Conservation (phyloP, 35 echinoderm and acorn worm species). For the Eucidaris tribuloides region DNA sequence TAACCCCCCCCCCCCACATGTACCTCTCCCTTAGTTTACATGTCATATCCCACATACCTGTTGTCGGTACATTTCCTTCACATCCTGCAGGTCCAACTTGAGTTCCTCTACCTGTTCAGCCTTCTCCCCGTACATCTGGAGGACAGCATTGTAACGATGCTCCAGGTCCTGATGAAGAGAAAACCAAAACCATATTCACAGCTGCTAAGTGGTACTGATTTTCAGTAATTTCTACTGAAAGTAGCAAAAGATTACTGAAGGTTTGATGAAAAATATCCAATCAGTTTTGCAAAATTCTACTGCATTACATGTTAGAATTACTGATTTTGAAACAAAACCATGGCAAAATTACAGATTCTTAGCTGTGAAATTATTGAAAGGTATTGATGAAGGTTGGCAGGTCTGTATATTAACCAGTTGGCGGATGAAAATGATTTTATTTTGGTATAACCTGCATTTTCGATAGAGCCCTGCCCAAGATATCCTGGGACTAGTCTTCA, state of each 20-base stretch:
- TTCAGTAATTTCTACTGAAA: too few species aligned
- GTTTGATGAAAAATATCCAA: background rate
- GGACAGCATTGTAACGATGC: constrained; percentile 88
- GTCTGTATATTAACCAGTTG: too few species aligned
- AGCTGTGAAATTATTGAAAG: too few species aligned
- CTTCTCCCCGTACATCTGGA: constrained; percentile 99
- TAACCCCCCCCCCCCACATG: too few species aligned
- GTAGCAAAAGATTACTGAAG: too few species aligned
- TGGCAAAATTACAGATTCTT: background rate
- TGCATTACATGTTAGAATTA: too few species aligned
- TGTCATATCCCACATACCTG: constrained; percentile 89
- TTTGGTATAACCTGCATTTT: too few species aligned
- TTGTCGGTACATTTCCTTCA: constrained; percentile 98
- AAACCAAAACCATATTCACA: background rate
- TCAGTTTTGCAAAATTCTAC: background rate
- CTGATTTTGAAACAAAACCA: background rate
- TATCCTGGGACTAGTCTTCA: background rate
- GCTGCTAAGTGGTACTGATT: too few species aligned
- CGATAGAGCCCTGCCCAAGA: too few species aligned
- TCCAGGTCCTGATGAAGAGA: constrained; percentile 62
- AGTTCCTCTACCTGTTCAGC: constrained; percentile 94
- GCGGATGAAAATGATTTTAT: too few species aligned
- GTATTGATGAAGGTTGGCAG: background rate
- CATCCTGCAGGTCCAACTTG: constrained; percentile 80
- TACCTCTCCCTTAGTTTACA: too few species aligned